Evolutionary conservation across 30 jellyfish, hydroid and myxozoan species (phyloP), one percentile per base, ranked within the genome.

Genomic region (Aurelia aurita): DNA sequence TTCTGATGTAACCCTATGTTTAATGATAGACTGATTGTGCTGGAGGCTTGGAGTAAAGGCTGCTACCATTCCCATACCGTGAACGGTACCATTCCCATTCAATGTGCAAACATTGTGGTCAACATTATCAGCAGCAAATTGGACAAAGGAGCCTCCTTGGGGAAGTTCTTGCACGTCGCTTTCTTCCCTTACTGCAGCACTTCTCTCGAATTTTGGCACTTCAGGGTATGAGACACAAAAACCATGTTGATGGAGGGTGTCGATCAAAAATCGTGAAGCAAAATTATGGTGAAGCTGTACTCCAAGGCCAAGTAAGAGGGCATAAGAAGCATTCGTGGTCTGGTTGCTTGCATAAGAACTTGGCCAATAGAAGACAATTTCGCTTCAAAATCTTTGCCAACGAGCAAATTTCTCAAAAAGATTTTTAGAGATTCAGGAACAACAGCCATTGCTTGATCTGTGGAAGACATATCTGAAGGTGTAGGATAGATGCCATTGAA

Each of bases 301-400:
- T 6, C 64, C 88, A 2, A 77, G 4, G 3, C 88, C 88, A 6
- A 60, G 11, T 47, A 25, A 46, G 64, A 77, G 77, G 88, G 79
- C 5, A 83, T 64, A 53, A 77, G 23, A 5, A 58, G 20, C 31
- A 39, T 64, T 34, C 63, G 25, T 29, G 87, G 92, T 15, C 87
- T 34, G 2, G 89, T 72, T 15, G 94, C 58, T 22, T 58, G 81
- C 11, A 84, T 69, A 16, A 84, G 54, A 31, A 74, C 82, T 84
- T 84, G 90, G 25, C 94, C 94, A 25, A 72, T 73, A 3, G 87
- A 35, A 28, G 89, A 83, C 18, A 43, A 0, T 49, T 73, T 49
- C 20, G 10, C 46, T 53, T 47, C 70, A 8, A 58, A 31, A 35
- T 35, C 31, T 15, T 73, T 73, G 10, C 46, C 85, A 0, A 73